Conservation (phyloP, 2,888 invertebrate species). For the Eilema griseolum region DNA sequence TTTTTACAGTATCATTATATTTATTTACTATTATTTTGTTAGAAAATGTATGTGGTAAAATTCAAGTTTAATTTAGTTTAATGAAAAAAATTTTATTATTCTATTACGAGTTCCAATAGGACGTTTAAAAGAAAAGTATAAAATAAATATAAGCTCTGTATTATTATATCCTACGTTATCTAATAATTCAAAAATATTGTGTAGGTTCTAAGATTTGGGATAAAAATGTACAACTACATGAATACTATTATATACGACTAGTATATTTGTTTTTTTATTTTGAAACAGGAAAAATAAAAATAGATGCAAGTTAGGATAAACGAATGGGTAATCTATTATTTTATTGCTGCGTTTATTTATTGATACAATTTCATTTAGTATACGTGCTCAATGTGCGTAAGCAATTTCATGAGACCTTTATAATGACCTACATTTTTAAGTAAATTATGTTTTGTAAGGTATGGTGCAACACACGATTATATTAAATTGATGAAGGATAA, state of each 20-base stretch:
- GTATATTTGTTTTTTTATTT: not conserved
- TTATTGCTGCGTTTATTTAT: not conserved
- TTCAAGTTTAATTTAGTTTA: slow-evolving; percentile 9
- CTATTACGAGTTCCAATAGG: slow-evolving; percentile 18
- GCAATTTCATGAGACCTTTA: not conserved
- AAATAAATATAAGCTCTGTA: slow-evolving; percentile 27
- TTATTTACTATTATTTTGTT: slow-evolving; percentile 28
- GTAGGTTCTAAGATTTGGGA: slow-evolving; percentile 34
- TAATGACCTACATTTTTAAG: slow-evolving; percentile 10
- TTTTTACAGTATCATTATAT: slow-evolving; percentile 13
- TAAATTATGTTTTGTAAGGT: slow-evolving; percentile 30
- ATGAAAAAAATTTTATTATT: slow-evolving; percentile 15
- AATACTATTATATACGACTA: slow-evolving; percentile 24
- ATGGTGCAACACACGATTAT: slow-evolving; percentile 58
- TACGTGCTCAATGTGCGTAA: not conserved
- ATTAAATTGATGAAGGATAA: slow-evolving; percentile 58
- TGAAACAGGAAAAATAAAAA: not conserved
- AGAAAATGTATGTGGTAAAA: slow-evolving; percentile 20
- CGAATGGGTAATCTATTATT: not conserved
- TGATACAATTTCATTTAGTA: not conserved
- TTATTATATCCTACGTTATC: slow-evolving; percentile 24
- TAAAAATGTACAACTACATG: slow-evolving; percentile 45
- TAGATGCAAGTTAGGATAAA: not conserved
- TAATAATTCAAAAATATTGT: slow-evolving; percentile 31
- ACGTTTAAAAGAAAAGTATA: slow-evolving; percentile 21